Base-by-base conservation (phyloP, 2,888 invertebrate genomes). In the Andricus curvator region DNA sequence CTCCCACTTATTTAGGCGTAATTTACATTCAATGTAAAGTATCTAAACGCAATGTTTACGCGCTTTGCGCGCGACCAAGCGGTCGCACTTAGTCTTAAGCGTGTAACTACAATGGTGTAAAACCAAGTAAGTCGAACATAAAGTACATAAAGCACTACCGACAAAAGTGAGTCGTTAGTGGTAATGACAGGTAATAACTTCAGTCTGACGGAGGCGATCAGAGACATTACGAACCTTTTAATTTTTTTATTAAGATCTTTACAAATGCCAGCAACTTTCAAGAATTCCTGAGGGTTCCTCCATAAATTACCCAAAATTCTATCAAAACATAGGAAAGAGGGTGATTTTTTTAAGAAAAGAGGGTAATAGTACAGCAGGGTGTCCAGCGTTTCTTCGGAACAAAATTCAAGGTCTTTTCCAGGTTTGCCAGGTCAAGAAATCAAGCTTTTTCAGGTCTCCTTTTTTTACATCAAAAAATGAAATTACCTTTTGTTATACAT, bases 21-120 rank as follows among this genome's bases (percentile, higher is more conserved):
- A 70, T 70, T 70, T 70, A 29, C 48, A 70, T 70, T 70, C 51
- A 70, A 70, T 70, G 51, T 70, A 51, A 51, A 51, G 29, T 70
- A n/a, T 48, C 33, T 56, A 48, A 20, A 70, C n/a, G 70, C 20
- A 70, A 33, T 56, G n/a, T 56, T 25, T 70, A n/a, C 20, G 20
- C 48, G 48, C 44, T 25, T 70, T 48, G 48, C 68, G 68, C 9
- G 20, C 68, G 48, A 29, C 68, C 29, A 70, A 48, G 48, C 68
- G 48, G 44, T 70, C 20, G 44, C 48, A 48, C 68, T 68, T 68
- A 68, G 51, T 25, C n/a, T 68, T 25, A 29, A 22, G 66, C 66
- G 1, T 25, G 20, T 68, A 13, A n/a, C 33, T 74, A 56, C 51
- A 51, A 9, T 51, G 3, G 56, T 74, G 51, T 51, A 29, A 56